Conservation (phyloP, 2,888 invertebrate species). For the Masnerella sp. region DNA sequence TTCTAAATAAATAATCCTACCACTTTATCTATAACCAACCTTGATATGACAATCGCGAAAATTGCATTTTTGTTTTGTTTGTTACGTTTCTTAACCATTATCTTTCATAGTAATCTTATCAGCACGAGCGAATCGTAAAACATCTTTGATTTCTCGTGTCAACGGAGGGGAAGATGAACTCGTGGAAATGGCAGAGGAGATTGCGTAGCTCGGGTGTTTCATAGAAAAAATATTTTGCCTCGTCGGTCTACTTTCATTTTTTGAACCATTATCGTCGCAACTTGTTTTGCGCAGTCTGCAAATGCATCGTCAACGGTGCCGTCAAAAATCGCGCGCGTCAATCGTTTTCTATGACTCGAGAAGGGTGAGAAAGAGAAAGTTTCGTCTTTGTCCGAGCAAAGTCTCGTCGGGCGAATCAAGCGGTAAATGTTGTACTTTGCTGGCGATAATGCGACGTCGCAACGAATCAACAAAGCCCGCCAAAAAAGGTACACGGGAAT, state of each 20-base stretch:
- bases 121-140: conserved; percentile 70
- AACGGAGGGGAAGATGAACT: conserved; percentile 67
- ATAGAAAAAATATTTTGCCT: conserved; percentile 64
- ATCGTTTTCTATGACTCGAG: conserved; percentile 54
- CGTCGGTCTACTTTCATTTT: conserved; percentile 57
- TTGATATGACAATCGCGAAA: conserved; percentile 76
- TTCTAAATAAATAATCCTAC: conserved; percentile 77
- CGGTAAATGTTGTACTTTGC: conserved; percentile 11
- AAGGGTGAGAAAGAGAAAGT: conserved; percentile 60
- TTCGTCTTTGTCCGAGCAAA: conserved; percentile 8
- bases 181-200: conserved; percentile 58
- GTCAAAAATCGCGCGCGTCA: conserved; percentile 52
- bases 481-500: no score
- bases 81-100: conserved; percentile 61
- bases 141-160: conserved; percentile 71
- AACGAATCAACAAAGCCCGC: conserved; percentile 16
- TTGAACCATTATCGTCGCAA: conserved; percentile 59
- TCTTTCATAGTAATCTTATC: conserved; percentile 64
- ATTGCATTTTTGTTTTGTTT: conserved; percentile 61
- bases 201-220: conserved; percentile 58
- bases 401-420: conserved; percentile 9
- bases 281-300: conserved; percentile 24
- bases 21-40: conserved; percentile 75
- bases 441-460: conserved; percentile 8
- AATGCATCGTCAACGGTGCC: conserved; percentile 35